Percentiles rank a stretch among this genome's conserved stretches.
Conservation (phyloP, 1,140 invertebrate genomes). For the Lordiphosa collinella region DNA sequence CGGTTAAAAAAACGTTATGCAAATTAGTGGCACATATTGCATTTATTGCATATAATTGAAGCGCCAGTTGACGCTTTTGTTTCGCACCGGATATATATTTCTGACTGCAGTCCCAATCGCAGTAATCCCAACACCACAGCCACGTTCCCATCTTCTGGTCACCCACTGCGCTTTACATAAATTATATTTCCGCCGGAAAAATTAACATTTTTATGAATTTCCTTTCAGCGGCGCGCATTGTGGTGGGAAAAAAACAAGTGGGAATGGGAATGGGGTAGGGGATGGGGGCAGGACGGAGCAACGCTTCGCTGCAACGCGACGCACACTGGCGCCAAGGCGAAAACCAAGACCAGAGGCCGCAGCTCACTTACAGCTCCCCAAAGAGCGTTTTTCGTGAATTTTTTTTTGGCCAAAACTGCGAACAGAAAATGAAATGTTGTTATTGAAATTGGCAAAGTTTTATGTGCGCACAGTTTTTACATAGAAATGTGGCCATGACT, state of each 20-base stretch:
- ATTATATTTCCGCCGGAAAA: constrained; percentile 77
- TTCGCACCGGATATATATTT: constrained; percentile 64
- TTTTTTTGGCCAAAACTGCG: constrained; percentile 33
- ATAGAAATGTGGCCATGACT: constrained; percentile 75
- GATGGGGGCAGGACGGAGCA: constrained; percentile 7
- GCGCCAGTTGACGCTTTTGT: background rate
- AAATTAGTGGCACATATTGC: constrained; percentile 24
- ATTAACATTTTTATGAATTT: constrained; percentile 78
- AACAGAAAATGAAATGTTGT: constrained; percentile 74
- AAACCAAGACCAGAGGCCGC: constrained; percentile 17
- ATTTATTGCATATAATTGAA: constrained; percentile 30
- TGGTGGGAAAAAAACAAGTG: constrained; percentile 41
- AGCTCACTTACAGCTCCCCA: constrained; percentile 41
- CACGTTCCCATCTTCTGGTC: constrained; percentile 39
- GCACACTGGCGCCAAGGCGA: constrained; percentile 66
- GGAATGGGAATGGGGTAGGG: too few relatives aligned
- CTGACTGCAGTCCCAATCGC: constrained; percentile 34
- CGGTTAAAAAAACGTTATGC: constrained; percentile 38
- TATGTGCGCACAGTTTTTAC: constrained; percentile 68
- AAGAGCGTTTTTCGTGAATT: constrained; percentile 33
- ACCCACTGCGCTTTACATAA: constrained; percentile 76
- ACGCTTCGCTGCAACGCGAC: constrained; percentile 29
- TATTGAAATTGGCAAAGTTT: constrained; percentile 77
- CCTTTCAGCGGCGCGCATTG: constrained; percentile 71
- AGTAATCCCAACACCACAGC: constrained; percentile 31